Evolutionary conservation across 1,140 invertebrate genomes (phyloP), one percentile per base, ranked within the genome.

Genomic region (Bombus superbus): DNA sequence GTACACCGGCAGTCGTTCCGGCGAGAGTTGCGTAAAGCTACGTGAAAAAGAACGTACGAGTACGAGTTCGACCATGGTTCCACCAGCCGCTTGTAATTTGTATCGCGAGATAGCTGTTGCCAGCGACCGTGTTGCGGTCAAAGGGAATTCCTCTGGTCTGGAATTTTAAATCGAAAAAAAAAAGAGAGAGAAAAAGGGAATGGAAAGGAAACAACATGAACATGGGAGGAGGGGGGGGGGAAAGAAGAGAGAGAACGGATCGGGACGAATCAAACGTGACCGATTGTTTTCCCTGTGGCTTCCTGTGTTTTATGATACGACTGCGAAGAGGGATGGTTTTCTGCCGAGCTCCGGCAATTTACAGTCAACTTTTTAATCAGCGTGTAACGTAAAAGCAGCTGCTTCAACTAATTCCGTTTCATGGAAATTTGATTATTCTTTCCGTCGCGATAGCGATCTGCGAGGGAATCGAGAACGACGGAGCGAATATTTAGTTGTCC

Each of bases 21-120:
- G 25, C 15, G 47, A 73, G 28, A 35, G 38, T 42, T 81, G 71
- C 81, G 69, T 72, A 40, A 8, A 32, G 53, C 25, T 64, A 78
- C 47, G 78, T 79, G 47, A 68, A 81, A 42, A 80, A 47, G 32
- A 74, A 81, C 15, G 44, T 35, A 69, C 42, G 38, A 75, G 85
- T n/a, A 57, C 42, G 38, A 74, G 85, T 71, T 75, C 72, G 76
- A 89, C 64, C 40, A 64, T 28, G 71, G 38, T 40, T 78, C 69
- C 64, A 42, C 76, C 71, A 82, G 79, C 80, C 32, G 64, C 15
- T n/a, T 78, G 74, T 85, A 88, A 89, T 86, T 89, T 82, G 62
- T 86, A 72, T 73, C 32, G 68, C 42, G 53, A 64, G 57, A 79
- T 73, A 71, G 77, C 68, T 64, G 57, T 85, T 66, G 42, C 68